Base-by-base conservation (phyloP, 2,888 invertebrate genomes). In the Teleiodes luculella region DNA sequence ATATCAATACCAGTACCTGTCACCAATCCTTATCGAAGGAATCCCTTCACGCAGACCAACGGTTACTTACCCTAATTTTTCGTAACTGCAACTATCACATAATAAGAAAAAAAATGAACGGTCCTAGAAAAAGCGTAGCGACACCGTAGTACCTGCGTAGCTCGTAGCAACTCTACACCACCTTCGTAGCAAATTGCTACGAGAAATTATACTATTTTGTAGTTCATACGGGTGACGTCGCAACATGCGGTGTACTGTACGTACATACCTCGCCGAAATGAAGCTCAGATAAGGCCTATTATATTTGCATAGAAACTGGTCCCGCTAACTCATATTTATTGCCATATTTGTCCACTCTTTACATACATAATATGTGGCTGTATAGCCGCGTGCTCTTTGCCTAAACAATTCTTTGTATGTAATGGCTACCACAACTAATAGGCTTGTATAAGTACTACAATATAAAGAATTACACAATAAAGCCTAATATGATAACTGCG, bases 241-340 rank as follows among this genome's bases (percentile, higher is more conserved):
- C 47, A 8, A 35, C 47, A 33, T 49, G 51, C 57, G 53, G 58
- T 49, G 57, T 57, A n/a, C n/a, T n/a, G n/a, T n/a, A n/a, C n/a
- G n/a, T n/a, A 57, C 53, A 61, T 68, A 66, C 68, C 64, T 66
- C 33, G 39, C 53, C 56, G 61, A 58, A 56, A 56, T 62, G 61
- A 59, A 57, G 55, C 57, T 63, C 74, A 37, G 80, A 84, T 80
- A 81, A 78, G 72, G 77, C 72, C 79, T 76, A 82, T 83, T 68
- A 80, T 78, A 86, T 86, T 86, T 80, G 82, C 86, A 86, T 86
- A 82, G 68, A 82, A 74, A 81, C 64, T 66, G 74, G 60, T 24
- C 43, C 65, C 61, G 66, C 63, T 66, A 35, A 64, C 68, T 72
- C 72, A 75, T 78, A 70, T 80, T 77, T 81, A 78, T 74, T 70